A percentile compares a stretch with the other conserved stretches of the same genome.
These are phyloP conservation scores for Thymallus thymallus DNA, from an alignment of 2,113 vertebrate genomes.

Conservation along the genomic window DNA sequence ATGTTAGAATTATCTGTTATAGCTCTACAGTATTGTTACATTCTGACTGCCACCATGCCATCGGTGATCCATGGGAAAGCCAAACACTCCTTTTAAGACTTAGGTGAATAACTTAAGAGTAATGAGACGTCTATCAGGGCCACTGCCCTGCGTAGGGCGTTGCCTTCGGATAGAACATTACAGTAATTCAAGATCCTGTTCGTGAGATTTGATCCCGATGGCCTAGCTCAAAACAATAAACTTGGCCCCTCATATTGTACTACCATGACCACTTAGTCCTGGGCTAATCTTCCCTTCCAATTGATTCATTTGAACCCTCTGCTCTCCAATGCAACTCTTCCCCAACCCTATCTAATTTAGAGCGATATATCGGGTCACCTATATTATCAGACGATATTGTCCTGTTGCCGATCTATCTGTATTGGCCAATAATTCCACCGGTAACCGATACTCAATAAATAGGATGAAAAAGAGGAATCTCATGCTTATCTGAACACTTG, in stretches of 20 bases:
- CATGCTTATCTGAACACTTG: too few species aligned
- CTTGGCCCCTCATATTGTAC: background rate
- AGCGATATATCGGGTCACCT: too few species aligned
- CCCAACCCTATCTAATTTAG: too few species aligned
- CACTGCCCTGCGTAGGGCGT: slow-evolving; percentile 8
- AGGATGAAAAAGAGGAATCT: too few species aligned
- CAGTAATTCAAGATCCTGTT: too few species aligned
- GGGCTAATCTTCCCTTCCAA: too few species aligned
- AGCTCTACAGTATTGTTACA: background rate
- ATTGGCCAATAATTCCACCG: too few species aligned
- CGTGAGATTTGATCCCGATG: background rate
- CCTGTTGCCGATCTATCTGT: too few species aligned
- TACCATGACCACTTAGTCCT: background rate
- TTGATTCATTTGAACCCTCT: too few species aligned
- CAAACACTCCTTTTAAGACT: slow-evolving; percentile 7
- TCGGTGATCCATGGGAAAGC: slow-evolving; percentile 13
- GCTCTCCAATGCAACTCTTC: too few species aligned
- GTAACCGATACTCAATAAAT: too few species aligned
- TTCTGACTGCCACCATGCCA: background rate
- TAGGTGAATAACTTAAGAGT: background rate
- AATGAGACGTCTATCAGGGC: background rate
- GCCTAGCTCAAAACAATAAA: background rate
- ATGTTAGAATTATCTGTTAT: background rate
- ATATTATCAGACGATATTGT: too few species aligned
- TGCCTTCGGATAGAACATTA: background rate